Evolutionary conservation across 92 coral and sea anemone species (phyloP), one percentile per base, ranked within the genome.

Genomic region (Palythoa grandis): DNA sequence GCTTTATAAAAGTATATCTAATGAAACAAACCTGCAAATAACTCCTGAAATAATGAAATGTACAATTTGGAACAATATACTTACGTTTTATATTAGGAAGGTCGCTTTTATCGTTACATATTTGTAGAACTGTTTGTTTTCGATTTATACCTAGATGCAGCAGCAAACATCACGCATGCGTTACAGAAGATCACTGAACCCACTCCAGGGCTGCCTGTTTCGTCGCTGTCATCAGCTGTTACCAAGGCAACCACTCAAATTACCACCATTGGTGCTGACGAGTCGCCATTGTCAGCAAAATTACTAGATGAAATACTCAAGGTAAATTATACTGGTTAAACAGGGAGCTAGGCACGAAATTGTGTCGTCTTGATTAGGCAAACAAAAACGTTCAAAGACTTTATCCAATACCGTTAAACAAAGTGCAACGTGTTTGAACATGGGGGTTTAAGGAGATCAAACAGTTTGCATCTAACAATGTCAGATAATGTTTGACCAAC

Each of bases 101-200:
- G 50, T 8, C 50, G 50, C 6, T 74, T 48, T 58, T 52, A 16
- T 37, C n/a, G n/a, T 23, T 15, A 15, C 10, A 11, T 24, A 37
- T 76, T 37, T 9, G 4, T 25, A 19, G 74, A 69, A 25, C 2
- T 6, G 11, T 15, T 25, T 25, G 5, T 69, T 17, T 15, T 13
- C 48, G 24, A 24, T 54, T 15, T 4, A 23, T 76, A 9, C 68
- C 29, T 43, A 93, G 95, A 74, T 66, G 76, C 77, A 24, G 24
- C 79, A 53, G 94, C 95, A 84, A 96, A 96, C 83, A 95, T 96
- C 79, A 92, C 99, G 14, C 95, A 95, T 54, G 99, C 97, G 4
- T 87, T 96, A 68, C 98, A 96, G 88, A 93, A 92, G 67, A 92
- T 96, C 47, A 93, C 98, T 79, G 98, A 96, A 24, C 98, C 95